phyloP scores from a whole-genome alignment of 1,140 invertebrate species.

The Drosophila sechellia region DNA sequence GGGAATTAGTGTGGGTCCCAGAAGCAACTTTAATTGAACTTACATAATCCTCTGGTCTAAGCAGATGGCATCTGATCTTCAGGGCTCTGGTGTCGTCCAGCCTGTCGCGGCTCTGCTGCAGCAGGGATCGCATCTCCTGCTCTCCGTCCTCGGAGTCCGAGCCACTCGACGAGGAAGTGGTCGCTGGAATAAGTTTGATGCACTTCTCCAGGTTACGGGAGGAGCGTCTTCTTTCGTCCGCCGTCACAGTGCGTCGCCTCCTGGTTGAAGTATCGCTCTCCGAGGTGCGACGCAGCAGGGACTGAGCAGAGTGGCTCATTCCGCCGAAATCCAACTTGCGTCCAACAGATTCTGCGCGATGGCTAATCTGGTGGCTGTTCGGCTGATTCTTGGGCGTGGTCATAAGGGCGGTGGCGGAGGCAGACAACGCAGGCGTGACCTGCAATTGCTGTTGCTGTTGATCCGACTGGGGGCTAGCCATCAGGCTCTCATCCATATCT shows the following conservation, averaged over 20 bases:
- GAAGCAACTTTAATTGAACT: constrained; percentile 29
- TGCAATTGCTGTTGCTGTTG: constrained; percentile 33
- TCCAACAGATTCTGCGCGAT: constrained; percentile 59
- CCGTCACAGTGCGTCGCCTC: constrained; percentile 71
- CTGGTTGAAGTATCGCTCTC: constrained; percentile 81
- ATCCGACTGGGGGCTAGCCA: constrained; percentile 22
- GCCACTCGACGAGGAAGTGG: constrained; percentile 68
- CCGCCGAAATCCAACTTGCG: constrained; percentile 80
- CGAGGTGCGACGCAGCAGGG: constrained; percentile 74
- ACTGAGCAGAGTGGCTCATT: constrained; percentile 81
- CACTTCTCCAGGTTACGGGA: constrained; percentile 79
- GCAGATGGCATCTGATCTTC: constrained; percentile 81
- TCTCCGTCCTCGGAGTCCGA: constrained; percentile 78
- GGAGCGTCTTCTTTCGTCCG: constrained; percentile 75
- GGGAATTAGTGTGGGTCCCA: neutral
- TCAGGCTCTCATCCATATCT: constrained; percentile 66
- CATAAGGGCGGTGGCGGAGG: constrained; percentile 71
- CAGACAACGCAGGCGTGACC: constrained; percentile 52
- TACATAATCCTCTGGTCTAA: constrained; percentile 84
- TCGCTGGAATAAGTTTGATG: constrained; percentile 74
- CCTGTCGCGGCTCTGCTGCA: constrained; percentile 73
- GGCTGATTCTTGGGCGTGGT: constrained; percentile 62
- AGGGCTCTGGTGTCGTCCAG: constrained; percentile 80
- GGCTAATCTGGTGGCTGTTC: constrained; percentile 11
- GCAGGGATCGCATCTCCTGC: constrained; percentile 77